Base-by-base conservation (phyloP, 2,888 invertebrate species). In the Gastrophysa polygoni region DNA sequence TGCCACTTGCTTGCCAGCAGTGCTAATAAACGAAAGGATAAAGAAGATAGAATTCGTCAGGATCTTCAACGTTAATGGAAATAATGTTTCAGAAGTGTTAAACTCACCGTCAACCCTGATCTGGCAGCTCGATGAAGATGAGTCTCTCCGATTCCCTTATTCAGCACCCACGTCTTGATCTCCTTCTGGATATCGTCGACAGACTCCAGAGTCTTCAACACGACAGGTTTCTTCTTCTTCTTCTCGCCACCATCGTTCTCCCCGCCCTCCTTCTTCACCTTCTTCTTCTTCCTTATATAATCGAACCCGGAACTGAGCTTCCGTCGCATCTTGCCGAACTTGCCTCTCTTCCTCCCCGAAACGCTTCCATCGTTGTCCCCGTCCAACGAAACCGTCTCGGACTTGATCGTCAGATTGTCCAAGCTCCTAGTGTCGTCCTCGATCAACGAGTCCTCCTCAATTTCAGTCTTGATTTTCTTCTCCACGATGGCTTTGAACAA, bases 101-200 rank as follows among this genome's bases (percentile, higher is more conserved):
- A 43, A 59, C 62, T 86, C 82, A 93, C 93, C 79, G 92, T 91
- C 75, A 93, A 92, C 56, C 95, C 95, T 58, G 93, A 87, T 73
- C 96, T 86, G 1, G 96, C 95, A 48, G 96, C 95, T 73, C 96
- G 87, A 79, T 97, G 97, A 54, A 97, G 85, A 73, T 93, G 88
- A 1, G 96, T 96, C 82, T 97, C 96, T 6, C 97, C 97, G 32
- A 95, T 89, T 54, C 96, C 94, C 80, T 96, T 96, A 81, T 96
- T 96, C 57, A 96, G 88, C 65, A 95, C 94, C 93, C 95, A 94
- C 68, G 91, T 88, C 78, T 93, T 92, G 64, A 95, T 91, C 81
- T 95, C 94, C 72, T 89, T 89, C 68, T 90, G 90, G 57, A 95
- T 91, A 78, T 94, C 94, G 71, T 90, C 87, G 10, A 88, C 87